Conservation (phyloP, 2,797 vertebrate species). For the Mormyrops attenuatus region DNA sequence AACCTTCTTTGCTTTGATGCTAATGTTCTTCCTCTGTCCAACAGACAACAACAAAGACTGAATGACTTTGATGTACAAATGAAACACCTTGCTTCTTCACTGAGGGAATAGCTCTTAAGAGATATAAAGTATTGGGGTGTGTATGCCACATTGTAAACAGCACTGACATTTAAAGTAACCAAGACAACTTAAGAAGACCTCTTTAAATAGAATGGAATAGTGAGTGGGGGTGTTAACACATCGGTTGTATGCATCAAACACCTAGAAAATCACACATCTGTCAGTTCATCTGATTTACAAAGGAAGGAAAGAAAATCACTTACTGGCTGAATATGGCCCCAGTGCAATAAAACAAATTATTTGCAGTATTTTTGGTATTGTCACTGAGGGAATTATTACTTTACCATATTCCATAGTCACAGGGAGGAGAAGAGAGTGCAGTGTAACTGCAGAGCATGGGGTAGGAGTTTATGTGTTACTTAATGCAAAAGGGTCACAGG, state of each 20-base stretch:
- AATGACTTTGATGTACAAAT: background rate
- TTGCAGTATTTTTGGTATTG: too few relatives aligned
- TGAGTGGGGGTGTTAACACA: background rate
- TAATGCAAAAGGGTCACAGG: background rate
- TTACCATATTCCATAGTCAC: too few relatives aligned
- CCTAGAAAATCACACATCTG: background rate
- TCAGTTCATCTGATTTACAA: too few relatives aligned
- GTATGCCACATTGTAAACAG: background rate
- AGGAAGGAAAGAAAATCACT: too few relatives aligned
- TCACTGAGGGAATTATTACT: too few relatives aligned
- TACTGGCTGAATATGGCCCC: too few relatives aligned
- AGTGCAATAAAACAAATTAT: too few relatives aligned
- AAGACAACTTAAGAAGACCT: background rate
- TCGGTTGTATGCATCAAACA: background rate
- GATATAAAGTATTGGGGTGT: background rate
- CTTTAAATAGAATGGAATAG: background rate
- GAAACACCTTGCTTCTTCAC: background rate
- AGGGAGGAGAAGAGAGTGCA: background rate
- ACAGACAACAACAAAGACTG: background rate
- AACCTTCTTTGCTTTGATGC: background rate
- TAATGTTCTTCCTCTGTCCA: background rate
- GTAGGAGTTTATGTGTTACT: background rate
- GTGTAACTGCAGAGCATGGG: background rate
- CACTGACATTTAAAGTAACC: constrained; percentile 10
- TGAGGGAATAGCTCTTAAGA: background rate